These are phyloP conservation scores for Actenoides hombroni DNA, from an alignment of 2,113 vertebrate genomes.

Conservation along the genomic window DNA sequence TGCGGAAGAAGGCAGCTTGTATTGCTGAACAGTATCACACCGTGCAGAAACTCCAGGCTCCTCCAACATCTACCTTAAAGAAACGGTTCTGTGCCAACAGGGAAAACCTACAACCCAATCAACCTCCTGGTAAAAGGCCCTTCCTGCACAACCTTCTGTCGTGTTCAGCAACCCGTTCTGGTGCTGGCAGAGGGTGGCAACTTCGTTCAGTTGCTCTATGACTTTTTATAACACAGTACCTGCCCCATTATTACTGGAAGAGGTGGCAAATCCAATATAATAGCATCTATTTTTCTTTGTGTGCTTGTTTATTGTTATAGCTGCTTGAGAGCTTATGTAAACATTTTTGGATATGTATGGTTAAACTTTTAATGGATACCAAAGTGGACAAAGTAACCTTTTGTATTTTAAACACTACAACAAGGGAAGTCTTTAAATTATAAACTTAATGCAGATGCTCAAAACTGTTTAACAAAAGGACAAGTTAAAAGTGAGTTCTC, in stretches of 20 bases:
- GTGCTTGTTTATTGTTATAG: conserved; percentile 30
- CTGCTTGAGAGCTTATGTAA: conserved; percentile 43
- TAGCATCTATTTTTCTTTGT: conserved; percentile 16
- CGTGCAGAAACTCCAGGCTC: conserved; percentile 63
- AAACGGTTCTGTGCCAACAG: conserved; percentile 79
- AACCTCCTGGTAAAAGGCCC: conserved; percentile 80
- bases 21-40: conserved; percentile 81
- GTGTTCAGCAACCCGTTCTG: conserved; percentile 64
- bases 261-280: conserved; percentile 18
- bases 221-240: neutral
- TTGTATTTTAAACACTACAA: conserved; percentile 6
- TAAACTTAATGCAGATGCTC: neutral
- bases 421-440: neutral
- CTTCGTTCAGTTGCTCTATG: conserved; percentile 51
- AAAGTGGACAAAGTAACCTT: conserved; percentile 37
- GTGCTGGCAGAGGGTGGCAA: conserved; percentile 62
- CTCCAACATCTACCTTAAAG: conserved; percentile 72
- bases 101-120: conserved; percentile 85
- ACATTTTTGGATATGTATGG: conserved; percentile 13
- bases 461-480: conserved; percentile 13
- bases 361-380: conserved; percentile 37
- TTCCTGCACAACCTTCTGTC: conserved; percentile 85
- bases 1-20: conserved; percentile 83
- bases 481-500: neutral
- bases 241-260: neutral